These are phyloP conservation scores for Dryas iulia DNA, from an alignment of 1,140 invertebrate species.

Conservation along the genomic window DNA sequence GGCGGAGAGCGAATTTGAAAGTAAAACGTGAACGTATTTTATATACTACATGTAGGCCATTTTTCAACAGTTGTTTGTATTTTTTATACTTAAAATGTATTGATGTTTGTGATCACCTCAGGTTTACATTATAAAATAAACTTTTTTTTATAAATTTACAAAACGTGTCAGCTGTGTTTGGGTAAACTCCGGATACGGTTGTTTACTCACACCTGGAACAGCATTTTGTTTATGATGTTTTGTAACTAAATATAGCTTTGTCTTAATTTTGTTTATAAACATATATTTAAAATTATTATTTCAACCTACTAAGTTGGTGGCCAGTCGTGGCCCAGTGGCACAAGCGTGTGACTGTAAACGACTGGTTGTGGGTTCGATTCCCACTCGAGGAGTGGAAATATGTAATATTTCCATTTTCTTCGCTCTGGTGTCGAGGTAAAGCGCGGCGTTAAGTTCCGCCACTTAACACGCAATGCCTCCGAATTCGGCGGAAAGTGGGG, in stretches of 20 bases:
- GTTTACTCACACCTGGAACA: conserved; percentile 13
- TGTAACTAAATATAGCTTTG: conserved; percentile 19
- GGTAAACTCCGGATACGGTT: conserved; percentile 26
- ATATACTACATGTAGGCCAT: too few species aligned
- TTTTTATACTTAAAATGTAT: neutral
- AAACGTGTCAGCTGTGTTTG: conserved; percentile 30
- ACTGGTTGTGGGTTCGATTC: too few species aligned
- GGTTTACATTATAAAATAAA: conserved; percentile 19
- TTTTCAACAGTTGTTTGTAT: neutral
- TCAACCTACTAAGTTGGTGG: too few species aligned
- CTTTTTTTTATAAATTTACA: conserved; percentile 24
- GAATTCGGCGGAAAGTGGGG: too few species aligned
- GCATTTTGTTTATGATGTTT: conserved; percentile 18
- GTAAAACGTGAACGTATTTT: neutral
- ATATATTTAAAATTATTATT: neutral
- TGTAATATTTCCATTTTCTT: too few species aligned
- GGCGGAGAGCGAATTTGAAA: neutral
- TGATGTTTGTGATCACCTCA: neutral
- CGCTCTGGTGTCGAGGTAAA: too few species aligned
- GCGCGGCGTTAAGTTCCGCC: too few species aligned
- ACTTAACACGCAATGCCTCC: too few species aligned
- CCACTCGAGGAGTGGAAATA: too few species aligned
- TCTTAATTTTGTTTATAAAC: neutral
- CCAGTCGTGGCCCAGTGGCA: too few species aligned
- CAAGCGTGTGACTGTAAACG: too few species aligned